phyloP scores from a whole-genome alignment of 2,888 invertebrate species.

The Caenorhabditis becei region DNA sequence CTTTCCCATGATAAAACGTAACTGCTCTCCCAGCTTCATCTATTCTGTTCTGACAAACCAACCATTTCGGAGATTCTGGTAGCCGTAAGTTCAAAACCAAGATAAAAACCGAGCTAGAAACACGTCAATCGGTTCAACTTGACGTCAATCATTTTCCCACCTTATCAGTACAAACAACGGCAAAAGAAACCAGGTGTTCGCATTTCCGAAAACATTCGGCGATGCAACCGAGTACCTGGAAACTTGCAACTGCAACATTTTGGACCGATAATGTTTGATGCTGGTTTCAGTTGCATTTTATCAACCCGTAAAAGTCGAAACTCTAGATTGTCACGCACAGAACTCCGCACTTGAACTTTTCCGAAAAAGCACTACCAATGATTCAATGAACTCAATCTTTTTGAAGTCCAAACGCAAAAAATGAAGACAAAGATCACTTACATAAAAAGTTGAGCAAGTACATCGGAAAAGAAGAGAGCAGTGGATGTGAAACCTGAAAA shows the following conservation, averaged over 20 bases:
- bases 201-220: slow-evolving; percentile 46
- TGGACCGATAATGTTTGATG: not conserved
- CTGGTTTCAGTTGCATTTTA: not conserved
- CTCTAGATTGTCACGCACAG: not conserved
- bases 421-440: slow-evolving; percentile 28
- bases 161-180: slow-evolving; percentile 32
- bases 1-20: slow-evolving; percentile 55
- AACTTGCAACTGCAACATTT: not conserved
- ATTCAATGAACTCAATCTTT: slow-evolving; percentile 8
- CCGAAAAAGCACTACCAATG: not conserved
- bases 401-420: slow-evolving; percentile 33
- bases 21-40: slow-evolving; percentile 58
- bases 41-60: slow-evolving; percentile 49
- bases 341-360: too few relatives aligned
- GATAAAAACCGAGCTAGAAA: slow-evolving; percentile 46
- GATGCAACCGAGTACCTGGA: slow-evolving; percentile 43
- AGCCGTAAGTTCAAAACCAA: slow-evolving; percentile 38
- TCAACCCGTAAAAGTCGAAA: slow-evolving; percentile 9
- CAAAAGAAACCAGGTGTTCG: slow-evolving; percentile 50
- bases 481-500: slow-evolving; percentile 49
- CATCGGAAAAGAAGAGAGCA: slow-evolving; percentile 44
- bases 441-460: slow-evolving; percentile 55
- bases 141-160: not conserved
- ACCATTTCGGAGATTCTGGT: slow-evolving; percentile 70
- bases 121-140: slow-evolving; percentile 19